phyloP scores from a whole-genome alignment of 2,113 vertebrate genomes.

The Varanus komodoensis region DNA sequence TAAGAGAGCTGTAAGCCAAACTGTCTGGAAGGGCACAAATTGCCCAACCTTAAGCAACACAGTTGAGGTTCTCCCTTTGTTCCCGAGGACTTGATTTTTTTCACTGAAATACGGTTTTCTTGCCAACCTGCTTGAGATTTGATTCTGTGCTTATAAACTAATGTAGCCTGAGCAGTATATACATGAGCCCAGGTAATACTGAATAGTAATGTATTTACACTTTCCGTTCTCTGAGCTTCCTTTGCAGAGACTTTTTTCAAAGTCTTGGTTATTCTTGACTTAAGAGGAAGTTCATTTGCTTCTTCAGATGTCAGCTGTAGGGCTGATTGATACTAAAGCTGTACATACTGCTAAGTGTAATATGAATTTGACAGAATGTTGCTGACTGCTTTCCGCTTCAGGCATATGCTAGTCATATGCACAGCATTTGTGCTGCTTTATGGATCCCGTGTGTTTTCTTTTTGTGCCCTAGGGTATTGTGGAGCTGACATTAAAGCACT shows the following conservation, averaged over 20 bases:
- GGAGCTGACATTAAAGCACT: slow-evolving; percentile 99
- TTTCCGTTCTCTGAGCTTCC: slow-evolving; percentile 1
- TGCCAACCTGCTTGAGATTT: not conserved
- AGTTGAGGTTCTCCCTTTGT: not conserved
- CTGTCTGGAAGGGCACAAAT: too few species aligned
- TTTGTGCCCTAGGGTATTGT: slow-evolving; percentile 89
- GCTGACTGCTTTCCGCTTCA: slow-evolving; percentile 1
- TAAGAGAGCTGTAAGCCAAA: too few species aligned
- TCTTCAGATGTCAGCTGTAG: not conserved
- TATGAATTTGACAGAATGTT: slow-evolving; percentile 5
- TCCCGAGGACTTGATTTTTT: not conserved
- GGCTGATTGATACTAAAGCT: not conserved
- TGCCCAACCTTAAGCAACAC: not conserved
- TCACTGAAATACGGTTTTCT: not conserved
- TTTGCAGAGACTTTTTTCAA: not conserved
- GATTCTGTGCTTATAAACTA: not conserved
- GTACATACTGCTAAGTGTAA: slow-evolving; percentile 8
- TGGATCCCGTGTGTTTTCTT: slow-evolving; percentile 22
- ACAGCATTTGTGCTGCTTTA: slow-evolving; percentile 38
- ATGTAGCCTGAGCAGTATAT: not conserved
- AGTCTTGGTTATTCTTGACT: not conserved
- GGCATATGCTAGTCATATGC: not conserved
- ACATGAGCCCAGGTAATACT: not conserved
- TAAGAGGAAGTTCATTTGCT: slow-evolving; percentile 1
- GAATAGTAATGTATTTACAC: not conserved